Evolutionary conservation across 2,797 vertebrate genomes (phyloP).

Genomic region (Microctenopoma stevenorrisi): DNA sequence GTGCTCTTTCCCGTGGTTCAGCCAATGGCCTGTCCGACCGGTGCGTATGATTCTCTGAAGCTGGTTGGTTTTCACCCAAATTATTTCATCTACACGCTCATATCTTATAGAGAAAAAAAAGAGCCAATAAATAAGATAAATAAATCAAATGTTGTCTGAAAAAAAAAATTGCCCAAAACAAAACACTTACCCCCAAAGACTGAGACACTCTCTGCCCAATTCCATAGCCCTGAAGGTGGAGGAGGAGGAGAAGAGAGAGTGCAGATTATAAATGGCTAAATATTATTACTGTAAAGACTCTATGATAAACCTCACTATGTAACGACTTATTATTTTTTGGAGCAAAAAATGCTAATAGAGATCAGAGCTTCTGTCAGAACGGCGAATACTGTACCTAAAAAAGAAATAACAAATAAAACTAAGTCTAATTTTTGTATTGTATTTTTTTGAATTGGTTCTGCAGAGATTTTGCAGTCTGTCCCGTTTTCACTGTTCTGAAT

Average conservation of each 20-base stretch:
- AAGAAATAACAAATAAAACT: not conserved
- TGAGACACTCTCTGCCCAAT: constrained; percentile 92
- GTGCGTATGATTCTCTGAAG: constrained; percentile 95
- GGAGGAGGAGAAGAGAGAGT: not conserved
- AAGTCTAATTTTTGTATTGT: too few species aligned
- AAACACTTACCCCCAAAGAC: constrained; percentile 91
- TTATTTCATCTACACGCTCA: constrained; percentile 93
- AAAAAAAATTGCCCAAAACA: not conserved
- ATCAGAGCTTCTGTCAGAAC: too few species aligned
- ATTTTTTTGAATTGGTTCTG: too few species aligned
- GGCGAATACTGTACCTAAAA: too few species aligned
- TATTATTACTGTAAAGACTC: too few species aligned
- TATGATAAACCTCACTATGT: too few species aligned
- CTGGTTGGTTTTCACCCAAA: constrained; percentile 97
- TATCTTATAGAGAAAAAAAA: constrained; percentile 78
- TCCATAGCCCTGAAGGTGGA: constrained; percentile 91
- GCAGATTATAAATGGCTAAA: not conserved
- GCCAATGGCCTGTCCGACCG: constrained; percentile 92
- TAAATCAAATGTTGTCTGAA: not conserved
- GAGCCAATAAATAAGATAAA: not conserved
- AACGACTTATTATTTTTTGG: too few species aligned
- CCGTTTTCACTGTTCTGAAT: too few species aligned
- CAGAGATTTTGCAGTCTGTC: too few species aligned
- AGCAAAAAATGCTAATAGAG: not conserved
- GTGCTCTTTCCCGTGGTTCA: constrained; percentile 96